Conservation (phyloP, 2,888 invertebrate species). For the Zootermopsis nevadensis region DNA sequence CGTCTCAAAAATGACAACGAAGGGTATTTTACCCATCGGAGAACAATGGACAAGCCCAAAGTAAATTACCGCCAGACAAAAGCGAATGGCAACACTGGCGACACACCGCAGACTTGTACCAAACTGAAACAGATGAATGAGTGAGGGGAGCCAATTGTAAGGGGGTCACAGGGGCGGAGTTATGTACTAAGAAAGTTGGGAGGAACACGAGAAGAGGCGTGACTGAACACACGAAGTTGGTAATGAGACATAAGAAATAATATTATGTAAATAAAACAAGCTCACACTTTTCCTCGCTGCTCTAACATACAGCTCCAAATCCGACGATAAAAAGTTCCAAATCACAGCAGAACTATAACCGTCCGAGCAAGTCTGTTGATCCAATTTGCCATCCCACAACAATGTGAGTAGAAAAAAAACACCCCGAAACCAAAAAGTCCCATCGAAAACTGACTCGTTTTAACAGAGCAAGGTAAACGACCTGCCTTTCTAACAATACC, state of each 20-base stretch:
- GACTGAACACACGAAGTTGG: background rate
- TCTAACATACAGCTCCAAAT: too few relatives aligned
- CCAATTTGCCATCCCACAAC: too few relatives aligned
- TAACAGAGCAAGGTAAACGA: too few relatives aligned
- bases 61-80: background rate
- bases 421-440: too few relatives aligned
- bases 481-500: too few relatives aligned
- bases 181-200: background rate
- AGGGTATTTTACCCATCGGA: background rate
- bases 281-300: too few relatives aligned
- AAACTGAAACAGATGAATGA: background rate
- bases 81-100: background rate
- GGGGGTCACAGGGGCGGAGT: constrained; percentile 12
- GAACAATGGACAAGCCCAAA: background rate
- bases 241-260: background rate
- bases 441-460: too few relatives aligned
- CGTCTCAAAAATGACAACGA: background rate
- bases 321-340: too few relatives aligned
- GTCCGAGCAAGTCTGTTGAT: too few relatives aligned
- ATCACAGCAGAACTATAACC: too few relatives aligned
- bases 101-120: background rate
- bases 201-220: background rate
- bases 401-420: too few relatives aligned
- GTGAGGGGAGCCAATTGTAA: background rate
- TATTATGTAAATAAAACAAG: background rate